Conservation (phyloP, 2,888 invertebrate genomes). For the Eupeodes latifasciatus region DNA sequence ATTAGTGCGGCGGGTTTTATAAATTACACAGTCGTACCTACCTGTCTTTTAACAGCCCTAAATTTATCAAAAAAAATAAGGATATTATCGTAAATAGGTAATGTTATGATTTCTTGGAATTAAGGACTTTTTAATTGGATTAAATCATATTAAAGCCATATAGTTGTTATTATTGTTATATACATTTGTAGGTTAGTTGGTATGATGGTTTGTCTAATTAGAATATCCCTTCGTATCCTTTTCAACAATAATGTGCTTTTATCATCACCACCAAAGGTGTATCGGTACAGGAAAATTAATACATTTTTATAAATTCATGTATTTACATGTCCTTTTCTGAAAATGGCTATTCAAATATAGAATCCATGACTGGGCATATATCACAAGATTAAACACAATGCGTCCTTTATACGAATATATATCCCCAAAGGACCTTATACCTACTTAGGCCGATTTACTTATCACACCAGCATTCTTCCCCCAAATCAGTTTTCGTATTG, state of each 20-base stretch:
- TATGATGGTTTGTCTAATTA: conserved; percentile 1
- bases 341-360: conserved; percentile 38
- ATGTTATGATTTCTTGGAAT: conserved; percentile 10
- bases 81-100: neutral
- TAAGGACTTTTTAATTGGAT: conserved; percentile 16
- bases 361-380: conserved; percentile 61
- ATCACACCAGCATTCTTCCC: neutral
- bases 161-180: neutral
- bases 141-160: conserved; percentile 1
- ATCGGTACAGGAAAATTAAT: neutral
- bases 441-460: conserved; percentile 16
- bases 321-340: neutral
- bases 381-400: conserved; percentile 38
- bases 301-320: neutral
- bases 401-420: conserved; percentile 3
- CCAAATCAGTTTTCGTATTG: conserved; percentile 1
- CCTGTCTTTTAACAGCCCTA: neutral
- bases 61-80: neutral
- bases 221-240: neutral
- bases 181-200: neutral
- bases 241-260: neutral
- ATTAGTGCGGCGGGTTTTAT: neutral
- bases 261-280: neutral
- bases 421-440: conserved; percentile 28
- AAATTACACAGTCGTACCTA: neutral